Evolutionary conservation across 1,140 invertebrate genomes (phyloP).

Genomic region (Acromyrmex heyeri): DNA sequence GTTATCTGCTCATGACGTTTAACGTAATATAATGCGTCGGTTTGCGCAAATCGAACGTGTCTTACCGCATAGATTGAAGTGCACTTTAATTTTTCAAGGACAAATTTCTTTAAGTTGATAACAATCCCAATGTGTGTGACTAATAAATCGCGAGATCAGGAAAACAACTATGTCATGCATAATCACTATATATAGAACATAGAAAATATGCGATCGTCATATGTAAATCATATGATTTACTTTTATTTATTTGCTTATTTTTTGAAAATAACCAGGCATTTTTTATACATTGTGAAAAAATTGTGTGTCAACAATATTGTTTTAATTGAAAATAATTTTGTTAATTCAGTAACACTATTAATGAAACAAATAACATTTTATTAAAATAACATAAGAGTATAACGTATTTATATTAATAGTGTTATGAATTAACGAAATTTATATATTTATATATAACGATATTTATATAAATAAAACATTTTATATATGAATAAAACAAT

Average conservation of each 20-base stretch:
- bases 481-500: no score
- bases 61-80: slow-evolving; percentile 18
- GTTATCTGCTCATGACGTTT: slow-evolving; percentile 35
- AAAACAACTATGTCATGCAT: background rate
- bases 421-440: no score
- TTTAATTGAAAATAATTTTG: no score
- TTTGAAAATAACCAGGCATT: background rate
- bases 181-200: background rate
- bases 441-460: no score
- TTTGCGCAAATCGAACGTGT: slow-evolving; percentile 18
- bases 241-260: background rate
- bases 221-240: background rate
- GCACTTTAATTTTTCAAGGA: slow-evolving; percentile 45
- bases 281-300: no score
- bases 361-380: no score
- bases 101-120: slow-evolving; percentile 25
- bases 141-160: slow-evolving; percentile 11
- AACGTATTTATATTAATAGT: no score
- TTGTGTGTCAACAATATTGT: no score
- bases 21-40: background rate
- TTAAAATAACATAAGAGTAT: no score
- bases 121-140: background rate
- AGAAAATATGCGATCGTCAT: background rate
- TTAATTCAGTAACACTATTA: no score
- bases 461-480: no score